These are phyloP conservation scores for Potamilus streckersoni DNA, from an alignment of 1,140 invertebrate species.

Conservation along the genomic window DNA sequence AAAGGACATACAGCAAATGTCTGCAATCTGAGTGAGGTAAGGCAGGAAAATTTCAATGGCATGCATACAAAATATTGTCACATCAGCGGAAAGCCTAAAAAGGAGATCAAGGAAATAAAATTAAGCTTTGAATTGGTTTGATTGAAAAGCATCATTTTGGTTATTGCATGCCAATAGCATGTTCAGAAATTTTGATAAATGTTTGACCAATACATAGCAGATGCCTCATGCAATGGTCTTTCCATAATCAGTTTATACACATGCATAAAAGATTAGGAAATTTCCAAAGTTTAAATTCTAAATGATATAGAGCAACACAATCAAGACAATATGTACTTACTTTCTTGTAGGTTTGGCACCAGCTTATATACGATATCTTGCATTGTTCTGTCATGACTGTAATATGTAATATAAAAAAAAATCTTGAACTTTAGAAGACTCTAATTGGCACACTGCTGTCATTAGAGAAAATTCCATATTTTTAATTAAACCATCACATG, in stretches of 20 bases:
- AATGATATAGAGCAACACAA: background rate
- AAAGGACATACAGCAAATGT: too few relatives aligned
- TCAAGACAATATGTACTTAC: slow-evolving; percentile 48
- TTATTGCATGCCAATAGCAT: too few relatives aligned
- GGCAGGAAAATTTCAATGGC: too few relatives aligned
- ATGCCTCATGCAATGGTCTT: background rate
- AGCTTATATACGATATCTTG: slow-evolving; percentile 98
- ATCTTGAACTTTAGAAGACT: too few relatives aligned
- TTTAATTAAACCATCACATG: too few relatives aligned
- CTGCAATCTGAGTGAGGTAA: too few relatives aligned
- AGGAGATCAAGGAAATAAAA: background rate
- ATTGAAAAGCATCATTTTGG: background rate
- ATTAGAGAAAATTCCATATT: too few relatives aligned
- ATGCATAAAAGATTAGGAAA: background rate
- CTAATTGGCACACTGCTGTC: too few relatives aligned
- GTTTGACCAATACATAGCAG: background rate
- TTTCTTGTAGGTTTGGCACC: slow-evolving; percentile 66
- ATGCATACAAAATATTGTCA: too few relatives aligned
- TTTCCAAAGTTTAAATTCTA: too few relatives aligned
- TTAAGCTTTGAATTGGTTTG: background rate
- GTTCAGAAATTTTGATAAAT: background rate
- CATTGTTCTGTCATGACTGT: slow-evolving; percentile 89
- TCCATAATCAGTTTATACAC: background rate
- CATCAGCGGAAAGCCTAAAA: background rate
- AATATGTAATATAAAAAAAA: slow-evolving; percentile 28